Percentiles rank a stretch among this genome's conserved stretches.
phyloP scores from a whole-genome alignment of 1,140 invertebrate genomes.

The Mya arenaria region DNA sequence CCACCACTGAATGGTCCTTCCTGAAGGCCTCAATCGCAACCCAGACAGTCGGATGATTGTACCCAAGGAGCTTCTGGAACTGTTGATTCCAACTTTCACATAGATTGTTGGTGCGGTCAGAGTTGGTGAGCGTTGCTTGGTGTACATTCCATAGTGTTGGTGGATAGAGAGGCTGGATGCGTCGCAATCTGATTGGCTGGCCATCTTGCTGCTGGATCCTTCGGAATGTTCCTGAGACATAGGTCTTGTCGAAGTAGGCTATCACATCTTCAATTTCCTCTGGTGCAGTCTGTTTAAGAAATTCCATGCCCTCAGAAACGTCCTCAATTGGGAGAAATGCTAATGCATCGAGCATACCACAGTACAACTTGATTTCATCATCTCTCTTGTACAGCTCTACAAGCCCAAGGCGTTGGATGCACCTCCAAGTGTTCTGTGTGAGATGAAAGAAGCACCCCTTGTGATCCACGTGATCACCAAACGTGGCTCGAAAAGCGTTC shows the following conservation, averaged over 20 bases:
- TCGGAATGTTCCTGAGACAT: conserved; percentile 38
- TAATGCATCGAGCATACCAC: conserved; percentile 49
- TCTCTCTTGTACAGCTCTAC: conserved; percentile 15
- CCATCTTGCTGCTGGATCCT: not conserved
- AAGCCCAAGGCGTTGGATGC: conserved; percentile 6
- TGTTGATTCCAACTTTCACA: conserved; percentile 42
- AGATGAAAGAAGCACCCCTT: conserved; percentile 20
- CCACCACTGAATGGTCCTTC: conserved; percentile 27
- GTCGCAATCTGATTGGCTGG: not conserved
- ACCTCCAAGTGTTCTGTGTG: conserved; percentile 4
- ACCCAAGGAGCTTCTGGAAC: conserved; percentile 32
- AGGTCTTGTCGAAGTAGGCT: conserved; percentile 21
- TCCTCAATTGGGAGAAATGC: conserved; percentile 47
- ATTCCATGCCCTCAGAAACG: conserved; percentile 25
- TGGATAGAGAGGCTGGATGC: conserved; percentile 29
- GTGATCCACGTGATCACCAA: not conserved
- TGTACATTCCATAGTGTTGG: conserved; percentile 39
- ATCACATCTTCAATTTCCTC: conserved; percentile 3
- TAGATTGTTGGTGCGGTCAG: conserved; percentile 28
- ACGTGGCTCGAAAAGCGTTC: not conserved
- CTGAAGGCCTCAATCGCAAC: not conserved
- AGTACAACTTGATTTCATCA: conserved; percentile 31
- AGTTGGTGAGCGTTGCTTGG: not conserved
- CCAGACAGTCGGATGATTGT: conserved; percentile 42
- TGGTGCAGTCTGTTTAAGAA: not conserved